Base-by-base conservation (phyloP, 2,888 invertebrate genomes). In the Keiferia lycopersicella region DNA sequence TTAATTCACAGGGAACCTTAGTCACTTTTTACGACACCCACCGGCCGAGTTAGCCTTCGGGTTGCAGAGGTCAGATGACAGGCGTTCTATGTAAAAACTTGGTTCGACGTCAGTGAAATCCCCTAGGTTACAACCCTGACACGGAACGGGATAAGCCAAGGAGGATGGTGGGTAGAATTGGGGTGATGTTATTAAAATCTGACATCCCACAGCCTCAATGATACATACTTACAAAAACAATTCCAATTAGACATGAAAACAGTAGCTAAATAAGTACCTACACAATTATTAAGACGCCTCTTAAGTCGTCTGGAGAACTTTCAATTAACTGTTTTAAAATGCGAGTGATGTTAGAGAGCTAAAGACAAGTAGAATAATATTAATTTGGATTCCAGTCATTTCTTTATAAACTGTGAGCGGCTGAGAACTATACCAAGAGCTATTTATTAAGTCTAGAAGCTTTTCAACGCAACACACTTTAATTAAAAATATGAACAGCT, bases 241-340 rank as follows among this genome's bases (percentile, higher is more conserved):
- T 8, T 45, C 14, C 14, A 45, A 16, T 16, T 3, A 45, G n/a
- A 45, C n/a, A 16, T 7, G 16, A 45, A 45, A 45, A 8, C 16
- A 45, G 45, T n/a, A 30, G 2, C n/a, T n/a, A n/a, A n/a, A n/a
- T n/a, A n/a, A n/a, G n/a, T n/a, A n/a, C n/a, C n/a, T n/a, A 45
- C 45, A 45, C n/a, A n/a, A 16, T 45, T 2, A 45, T 45, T 4
- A 45, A 45, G n/a, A 11, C n/a, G 45, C n/a, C 16, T 16, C n/a
- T 45, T 16, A n/a, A 45, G 45, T n/a, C 45, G 45, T 45, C 45
- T 45, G 45, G n/a, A 26, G 16, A 45, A 16, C 16, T 45, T 45
- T 45, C 45, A 45, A 45, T 45, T 45, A 45, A 45, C 45, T 45
- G 45, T 45, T 45, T 45, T 45, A 45, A 45, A 45, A 45, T 45